phyloP scores from a whole-genome alignment of 1,140 invertebrate genomes.

The Apolygus lucorum region DNA sequence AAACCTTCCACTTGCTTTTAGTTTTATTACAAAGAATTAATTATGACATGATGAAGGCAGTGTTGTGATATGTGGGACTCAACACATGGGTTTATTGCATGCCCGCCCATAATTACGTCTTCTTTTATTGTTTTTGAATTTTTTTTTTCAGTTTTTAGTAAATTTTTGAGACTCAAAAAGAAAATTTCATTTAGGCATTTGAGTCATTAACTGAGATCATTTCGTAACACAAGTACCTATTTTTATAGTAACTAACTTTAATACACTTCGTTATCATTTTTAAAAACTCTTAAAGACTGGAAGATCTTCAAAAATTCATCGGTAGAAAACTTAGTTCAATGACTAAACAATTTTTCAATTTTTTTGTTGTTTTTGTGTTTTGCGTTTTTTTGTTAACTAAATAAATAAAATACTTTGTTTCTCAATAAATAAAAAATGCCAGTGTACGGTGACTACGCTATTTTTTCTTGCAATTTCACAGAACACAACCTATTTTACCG shows the following conservation, averaged over 20 bases:
- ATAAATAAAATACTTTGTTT: neutral
- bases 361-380: neutral
- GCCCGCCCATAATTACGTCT: too few species aligned
- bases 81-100: conserved; percentile 3
- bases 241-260: neutral
- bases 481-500: conserved; percentile 9
- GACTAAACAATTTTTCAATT: neutral
- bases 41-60: conserved; percentile 7
- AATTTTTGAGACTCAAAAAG: neutral
- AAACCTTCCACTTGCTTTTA: neutral
- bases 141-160: too few species aligned
- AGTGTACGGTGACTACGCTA: neutral
- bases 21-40: neutral
- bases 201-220: neutral
- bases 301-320: conserved; percentile 10
- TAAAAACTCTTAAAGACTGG: neutral
- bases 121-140: too few species aligned
- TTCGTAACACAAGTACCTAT: neutral
- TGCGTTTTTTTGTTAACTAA: neutral
- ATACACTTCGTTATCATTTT: neutral
- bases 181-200: conserved; percentile 8
- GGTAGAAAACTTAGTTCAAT: neutral
- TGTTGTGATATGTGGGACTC: conserved; percentile 8
- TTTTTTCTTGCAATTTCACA: too few species aligned
- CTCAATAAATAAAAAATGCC: neutral